These are phyloP conservation scores for Petrocephalus schoutedeni DNA, from an alignment of 2,797 vertebrate species.

Conservation along the genomic window DNA sequence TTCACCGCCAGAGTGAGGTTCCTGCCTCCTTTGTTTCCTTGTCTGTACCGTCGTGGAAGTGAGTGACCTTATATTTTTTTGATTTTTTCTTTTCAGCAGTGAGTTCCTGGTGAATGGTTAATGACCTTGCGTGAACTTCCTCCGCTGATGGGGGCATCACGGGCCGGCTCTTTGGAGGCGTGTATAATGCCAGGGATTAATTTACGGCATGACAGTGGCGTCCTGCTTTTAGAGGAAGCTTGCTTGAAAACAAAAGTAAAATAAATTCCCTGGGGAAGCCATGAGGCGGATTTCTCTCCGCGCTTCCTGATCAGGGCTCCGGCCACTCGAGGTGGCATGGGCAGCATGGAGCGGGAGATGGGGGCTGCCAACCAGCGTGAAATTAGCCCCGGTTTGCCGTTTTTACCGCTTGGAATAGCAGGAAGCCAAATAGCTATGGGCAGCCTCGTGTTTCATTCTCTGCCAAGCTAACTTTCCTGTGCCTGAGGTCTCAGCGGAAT, in stretches of 20 bases:
- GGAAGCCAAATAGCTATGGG: not conserved
- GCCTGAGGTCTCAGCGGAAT: not conserved
- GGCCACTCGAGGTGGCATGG: not conserved
- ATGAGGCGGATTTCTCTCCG: not conserved
- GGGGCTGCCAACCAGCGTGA: not conserved
- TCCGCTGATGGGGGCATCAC: not conserved
- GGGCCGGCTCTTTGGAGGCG: not conserved
- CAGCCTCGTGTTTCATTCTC: not conserved
- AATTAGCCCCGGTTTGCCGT: not conserved
- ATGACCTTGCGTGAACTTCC: not conserved
- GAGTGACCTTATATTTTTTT: not conserved
- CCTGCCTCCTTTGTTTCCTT: not conserved
- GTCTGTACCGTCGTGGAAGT: not conserved
- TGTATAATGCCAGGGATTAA: not conserved
- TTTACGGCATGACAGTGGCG: not conserved
- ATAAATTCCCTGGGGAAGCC: conserved; percentile 13
- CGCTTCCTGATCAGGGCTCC: not conserved
- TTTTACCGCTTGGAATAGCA: not conserved
- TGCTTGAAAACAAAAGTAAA: not conserved
- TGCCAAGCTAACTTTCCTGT: not conserved
- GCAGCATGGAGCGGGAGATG: not conserved
- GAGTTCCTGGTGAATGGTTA: not conserved
- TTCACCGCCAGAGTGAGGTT: not conserved
- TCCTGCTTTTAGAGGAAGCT: not conserved
- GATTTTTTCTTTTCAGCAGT: not conserved